These are phyloP conservation scores for Saxidomus purpurata DNA, from an alignment of 1,140 invertebrate genomes.

Conservation along the genomic window DNA sequence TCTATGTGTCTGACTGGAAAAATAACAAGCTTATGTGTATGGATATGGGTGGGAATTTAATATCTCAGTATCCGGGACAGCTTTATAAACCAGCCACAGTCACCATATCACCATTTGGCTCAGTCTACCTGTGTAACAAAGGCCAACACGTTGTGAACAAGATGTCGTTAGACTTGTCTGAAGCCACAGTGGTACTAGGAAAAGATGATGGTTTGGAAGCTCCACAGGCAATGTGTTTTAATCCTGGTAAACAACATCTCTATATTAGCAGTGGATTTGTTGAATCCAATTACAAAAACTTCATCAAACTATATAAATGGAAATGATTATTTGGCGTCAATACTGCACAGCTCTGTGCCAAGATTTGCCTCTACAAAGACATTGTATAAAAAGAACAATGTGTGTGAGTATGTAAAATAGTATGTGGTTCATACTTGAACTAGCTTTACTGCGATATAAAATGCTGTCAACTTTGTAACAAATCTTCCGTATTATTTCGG, in stretches of 20 bases:
- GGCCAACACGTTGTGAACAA: background rate
- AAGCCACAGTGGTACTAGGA: background rate
- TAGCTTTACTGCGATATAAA: too few species aligned
- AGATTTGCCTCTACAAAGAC: too few species aligned
- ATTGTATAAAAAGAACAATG: too few species aligned
- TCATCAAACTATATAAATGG: background rate
- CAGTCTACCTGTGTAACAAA: background rate
- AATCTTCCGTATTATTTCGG: too few species aligned
- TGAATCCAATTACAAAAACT: background rate
- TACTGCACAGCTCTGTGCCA: too few species aligned
- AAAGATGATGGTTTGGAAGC: background rate
- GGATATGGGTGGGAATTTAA: background rate
- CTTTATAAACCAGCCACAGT: background rate
- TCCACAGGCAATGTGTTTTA: background rate
- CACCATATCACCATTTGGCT: background rate
- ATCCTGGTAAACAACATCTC: background rate
- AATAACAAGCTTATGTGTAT: background rate
- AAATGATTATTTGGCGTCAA: too few species aligned
- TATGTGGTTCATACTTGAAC: too few species aligned
- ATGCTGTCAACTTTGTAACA: too few species aligned
- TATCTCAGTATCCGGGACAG: background rate
- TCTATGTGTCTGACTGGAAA: constrained; percentile 10
- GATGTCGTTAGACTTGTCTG: background rate
- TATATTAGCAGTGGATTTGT: constrained; percentile 16
- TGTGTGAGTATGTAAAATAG: too few species aligned